These are phyloP conservation scores for Megalopta genalis DNA, from an alignment of 1,140 invertebrate genomes.

Conservation along the genomic window DNA sequence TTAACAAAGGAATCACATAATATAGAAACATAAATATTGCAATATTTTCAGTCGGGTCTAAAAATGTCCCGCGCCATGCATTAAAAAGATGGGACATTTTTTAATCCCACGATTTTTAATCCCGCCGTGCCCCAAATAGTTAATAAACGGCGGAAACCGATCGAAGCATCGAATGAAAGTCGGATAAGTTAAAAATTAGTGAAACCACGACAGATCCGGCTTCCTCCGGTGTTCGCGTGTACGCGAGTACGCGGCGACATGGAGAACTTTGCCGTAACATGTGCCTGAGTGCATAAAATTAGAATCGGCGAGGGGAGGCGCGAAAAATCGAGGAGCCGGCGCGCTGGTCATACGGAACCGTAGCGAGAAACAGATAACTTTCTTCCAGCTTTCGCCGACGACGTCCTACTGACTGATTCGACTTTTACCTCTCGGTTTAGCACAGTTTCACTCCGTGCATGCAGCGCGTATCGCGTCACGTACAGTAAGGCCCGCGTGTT, in stretches of 20 bases:
- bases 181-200: no score
- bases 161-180: no score
- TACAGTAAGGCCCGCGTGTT: background rate
- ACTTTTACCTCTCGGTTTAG: constrained; percentile 64
- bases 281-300: background rate
- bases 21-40: no score
- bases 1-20: no score
- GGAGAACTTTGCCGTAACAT: background rate
- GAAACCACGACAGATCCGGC: no score
- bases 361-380: constrained; percentile 57
- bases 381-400: constrained; percentile 64
- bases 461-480: background rate
- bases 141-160: no score
- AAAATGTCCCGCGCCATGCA: no score
- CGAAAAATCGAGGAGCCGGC: constrained; percentile 19
- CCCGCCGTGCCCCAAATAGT: no score
- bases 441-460: constrained; percentile 62
- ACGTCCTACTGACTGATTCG: constrained; percentile 67
- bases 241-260: background rate
- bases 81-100: no score
- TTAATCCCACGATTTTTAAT: no score
- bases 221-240: no score
- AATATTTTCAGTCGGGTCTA: no score
- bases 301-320: background rate
- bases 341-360: constrained; percentile 35